Evolutionary conservation across 2,888 invertebrate species (phyloP), one percentile per base, ranked within the genome.

Genomic region (Helicoverpa assulta): DNA sequence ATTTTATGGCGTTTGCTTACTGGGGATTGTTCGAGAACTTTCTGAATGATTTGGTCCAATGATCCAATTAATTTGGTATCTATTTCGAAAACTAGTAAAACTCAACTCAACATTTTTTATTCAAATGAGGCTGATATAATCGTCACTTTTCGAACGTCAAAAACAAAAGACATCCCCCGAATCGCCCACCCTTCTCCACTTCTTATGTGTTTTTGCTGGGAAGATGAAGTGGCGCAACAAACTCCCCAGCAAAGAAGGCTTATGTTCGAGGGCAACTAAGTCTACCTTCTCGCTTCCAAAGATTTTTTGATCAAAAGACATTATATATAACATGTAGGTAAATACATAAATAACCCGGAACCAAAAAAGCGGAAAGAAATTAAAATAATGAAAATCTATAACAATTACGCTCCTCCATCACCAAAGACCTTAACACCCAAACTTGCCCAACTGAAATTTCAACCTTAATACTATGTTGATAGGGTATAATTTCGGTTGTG

Each of bases 361-460:
- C 8, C 14, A 55, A 16, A 70, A 60, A 61, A 19, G 6, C 10
- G n/a, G 8, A 51, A 26, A 19, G 14, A 54, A 21, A 61, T 57
- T 52, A 55, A 37, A 63, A 40, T 59, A 59, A 70, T 29, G 18
- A 61, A 54, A 59, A 53, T 40, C 54, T 21, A 61, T 47, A 60
- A 77, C 50, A 61, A 57, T 18, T 57, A 50, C 33, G 26, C 12
- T 12, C 3, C 16, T 2, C 14, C 0, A 54, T 18, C 18, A 18
- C 16, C 0, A 58, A 75, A 77, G 14, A 65, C 6, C 43, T 12
- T 52, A 62, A 47, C 40, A 0, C 1, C 50, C 6, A 51, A 56
- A 43, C 0, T 1, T 3, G 0, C 14, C 8, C 18, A 0, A 5
- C 5, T 16, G 16, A 63, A 33, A 53, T 59, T 50, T 0, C 1